Conservation (phyloP, 2,797 vertebrate genomes). For the Neosilurus mollespiculum region DNA sequence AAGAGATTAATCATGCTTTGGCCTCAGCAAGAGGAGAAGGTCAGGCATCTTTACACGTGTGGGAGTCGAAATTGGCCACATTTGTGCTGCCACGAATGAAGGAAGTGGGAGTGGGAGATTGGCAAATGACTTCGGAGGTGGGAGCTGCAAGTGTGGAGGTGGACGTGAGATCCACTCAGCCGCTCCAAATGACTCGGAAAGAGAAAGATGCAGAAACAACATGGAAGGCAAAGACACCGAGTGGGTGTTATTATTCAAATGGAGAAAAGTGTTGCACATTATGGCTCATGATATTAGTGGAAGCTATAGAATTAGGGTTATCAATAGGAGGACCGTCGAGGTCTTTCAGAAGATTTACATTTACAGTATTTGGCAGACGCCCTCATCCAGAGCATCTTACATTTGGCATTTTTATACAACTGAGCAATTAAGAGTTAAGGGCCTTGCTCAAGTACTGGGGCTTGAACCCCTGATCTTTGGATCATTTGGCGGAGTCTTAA, state of each 20-base stretch:
- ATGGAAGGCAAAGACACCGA: slow-evolving; percentile 29
- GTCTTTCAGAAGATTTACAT: background rate
- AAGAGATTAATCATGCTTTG: slow-evolving; percentile 75
- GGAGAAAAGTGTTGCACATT: slow-evolving; percentile 55
- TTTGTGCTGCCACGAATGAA: slow-evolving; percentile 58
- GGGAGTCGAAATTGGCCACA: slow-evolving; percentile 63
- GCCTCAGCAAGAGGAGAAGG: slow-evolving; percentile 68
- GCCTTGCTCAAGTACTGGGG: too few relatives aligned
- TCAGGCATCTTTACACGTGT: slow-evolving; percentile 65
- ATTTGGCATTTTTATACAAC: too few relatives aligned
- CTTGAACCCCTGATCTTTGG: too few relatives aligned
- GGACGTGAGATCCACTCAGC: slow-evolving; percentile 56
- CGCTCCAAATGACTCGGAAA: slow-evolving; percentile 58
- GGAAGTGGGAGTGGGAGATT: slow-evolving; percentile 55
- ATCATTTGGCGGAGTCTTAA: too few relatives aligned
- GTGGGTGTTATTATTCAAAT: slow-evolving; percentile 68
- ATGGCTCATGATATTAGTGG: slow-evolving; percentile 29
- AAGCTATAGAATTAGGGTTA: slow-evolving; percentile 24
- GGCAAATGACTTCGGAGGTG: slow-evolving; percentile 56
- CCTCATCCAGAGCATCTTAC: too few relatives aligned
- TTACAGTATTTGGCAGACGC: too few relatives aligned
- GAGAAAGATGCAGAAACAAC: slow-evolving; percentile 51
- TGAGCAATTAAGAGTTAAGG: too few relatives aligned
- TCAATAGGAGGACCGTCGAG: background rate
- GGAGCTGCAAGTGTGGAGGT: slow-evolving; percentile 54